Base-by-base conservation (phyloP, 2,113 vertebrate species). In the Nettapus auritus region DNA sequence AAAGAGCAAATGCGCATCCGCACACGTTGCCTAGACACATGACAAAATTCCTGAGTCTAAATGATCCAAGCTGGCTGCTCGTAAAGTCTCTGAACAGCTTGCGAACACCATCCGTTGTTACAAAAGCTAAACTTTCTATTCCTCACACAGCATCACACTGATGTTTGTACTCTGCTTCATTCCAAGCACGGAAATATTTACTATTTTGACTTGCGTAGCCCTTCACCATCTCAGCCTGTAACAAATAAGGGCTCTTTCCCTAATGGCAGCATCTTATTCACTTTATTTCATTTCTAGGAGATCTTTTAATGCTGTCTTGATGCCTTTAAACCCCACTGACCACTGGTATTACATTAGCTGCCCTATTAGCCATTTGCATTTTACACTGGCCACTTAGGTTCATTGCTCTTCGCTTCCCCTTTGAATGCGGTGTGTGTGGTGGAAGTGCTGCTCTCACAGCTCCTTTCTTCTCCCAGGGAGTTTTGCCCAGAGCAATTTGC, bases 381-480 rank as follows among this genome's bases (percentile, higher is more conserved):
- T 68, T 48, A 63, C 33, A 56, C 11, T 3, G 3, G 8, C 28
- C 25, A 56, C 40, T 64, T 17, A 28, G 28, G 33, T 63, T n/a
- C n/a, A 26, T 34, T 18, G 68, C 68, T 68, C 18, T 63, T 57
- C 12, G 3, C 19, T 36, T 44, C 25, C 64, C 56, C 13, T 59
- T 31, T 44, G 33, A 63, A 38, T 18, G 15, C 22, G 36, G 46
- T 6, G 8, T 0, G 1, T 13, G 2, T 21, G 26, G 8, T 56
- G 36, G 55, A 16, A 29, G 13, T 10, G 48, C 34, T 68, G 34
- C 19, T 88, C 26, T 34, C 33, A 8, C 2, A 1, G 44, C 26
- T 73, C 52, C 17, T 17, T 67, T 78, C 53, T 13, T 56, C 33
- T 50, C 34, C 3, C 2, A 18, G 13, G 19, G 55, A 50, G 18